phyloP scores from a whole-genome alignment of 1,140 invertebrate genomes.

The Drosophila lini region DNA sequence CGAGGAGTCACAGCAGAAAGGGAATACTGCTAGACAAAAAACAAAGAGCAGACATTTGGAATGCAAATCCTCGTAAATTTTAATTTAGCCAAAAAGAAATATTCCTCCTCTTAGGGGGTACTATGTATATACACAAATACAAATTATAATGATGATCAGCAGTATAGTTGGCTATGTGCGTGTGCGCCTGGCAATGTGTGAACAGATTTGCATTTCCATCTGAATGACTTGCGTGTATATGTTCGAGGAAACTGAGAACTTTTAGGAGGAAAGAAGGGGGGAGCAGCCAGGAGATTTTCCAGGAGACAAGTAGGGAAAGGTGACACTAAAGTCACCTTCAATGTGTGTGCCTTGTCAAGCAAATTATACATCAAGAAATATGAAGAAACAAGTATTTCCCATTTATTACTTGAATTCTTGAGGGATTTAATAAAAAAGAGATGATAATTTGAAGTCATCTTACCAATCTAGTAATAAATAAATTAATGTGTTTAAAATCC shows the following conservation, averaged over 20 bases:
- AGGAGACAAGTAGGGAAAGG: conserved; percentile 19
- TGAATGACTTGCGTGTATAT: conserved; percentile 53
- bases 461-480: too few species aligned
- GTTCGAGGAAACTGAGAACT: not conserved
- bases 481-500: too few species aligned
- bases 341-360: conserved; percentile 47
- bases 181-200: conserved; percentile 57
- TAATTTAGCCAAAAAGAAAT: conserved; percentile 63
- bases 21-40: conserved; percentile 9
- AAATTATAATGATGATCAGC: conserved; percentile 72
- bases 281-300: not conserved
- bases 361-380: conserved; percentile 36
- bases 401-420: conserved; percentile 18
- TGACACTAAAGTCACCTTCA: conserved; percentile 61
- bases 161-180: conserved; percentile 59
- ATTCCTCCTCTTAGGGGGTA: conserved; percentile 30
- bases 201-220: conserved; percentile 72
- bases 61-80: conserved; percentile 78
- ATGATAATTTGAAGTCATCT: not conserved
- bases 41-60: conserved; percentile 59
- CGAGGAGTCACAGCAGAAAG: conserved; percentile 16
- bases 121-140: conserved; percentile 24
- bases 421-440: not conserved
- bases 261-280: too few species aligned
- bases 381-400: not conserved